Evolutionary conservation across 1,140 invertebrate genomes (phyloP).

Genomic region (Tigriopus japonicus): DNA sequence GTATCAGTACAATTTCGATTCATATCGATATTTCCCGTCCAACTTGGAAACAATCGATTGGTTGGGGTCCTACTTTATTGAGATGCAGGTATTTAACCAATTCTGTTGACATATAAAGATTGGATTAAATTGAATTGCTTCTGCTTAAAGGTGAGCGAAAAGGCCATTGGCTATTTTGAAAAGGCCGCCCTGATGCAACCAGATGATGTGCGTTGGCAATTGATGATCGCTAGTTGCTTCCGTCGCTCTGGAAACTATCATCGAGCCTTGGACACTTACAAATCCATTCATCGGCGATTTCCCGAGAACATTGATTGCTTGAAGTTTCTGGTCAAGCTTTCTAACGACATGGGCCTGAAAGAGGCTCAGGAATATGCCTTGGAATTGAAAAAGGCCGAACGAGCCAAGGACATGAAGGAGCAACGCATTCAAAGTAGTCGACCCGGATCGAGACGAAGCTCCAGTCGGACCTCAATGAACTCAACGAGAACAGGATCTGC

Average conservation of each 20-base stretch:
- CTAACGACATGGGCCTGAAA: slow-evolving; percentile 57
- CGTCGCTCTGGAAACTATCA: slow-evolving; percentile 62
- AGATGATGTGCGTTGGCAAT: slow-evolving; percentile 57
- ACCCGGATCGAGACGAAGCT: neutral
- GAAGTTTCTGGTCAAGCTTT: slow-evolving; percentile 59
- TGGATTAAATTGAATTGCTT: slow-evolving; percentile 4
- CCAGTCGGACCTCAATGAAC: slow-evolving; percentile 5
- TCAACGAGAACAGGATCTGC: neutral
- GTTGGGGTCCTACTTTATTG: slow-evolving; percentile 75
- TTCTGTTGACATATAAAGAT: no score
- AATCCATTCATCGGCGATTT: slow-evolving; percentile 48
- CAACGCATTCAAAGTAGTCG: neutral
- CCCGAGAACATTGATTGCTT: slow-evolving; percentile 72
- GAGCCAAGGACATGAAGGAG: slow-evolving; percentile 32
- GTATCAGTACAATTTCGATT: slow-evolving; percentile 45
- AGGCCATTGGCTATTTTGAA: slow-evolving; percentile 71
- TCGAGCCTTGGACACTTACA: slow-evolving; percentile 56
- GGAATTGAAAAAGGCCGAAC: slow-evolving; percentile 63
- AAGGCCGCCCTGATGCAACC: slow-evolving; percentile 70
- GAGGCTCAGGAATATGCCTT: slow-evolving; percentile 54
- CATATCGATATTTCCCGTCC: slow-evolving; percentile 49
- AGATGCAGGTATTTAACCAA: slow-evolving; percentile 39
- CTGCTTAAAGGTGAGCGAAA: slow-evolving; percentile 37
- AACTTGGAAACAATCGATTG: slow-evolving; percentile 76
- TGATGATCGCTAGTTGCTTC: slow-evolving; percentile 65